Base-by-base conservation (phyloP, 2,113 vertebrate species). In the Arvicanthis niloticus region DNA sequence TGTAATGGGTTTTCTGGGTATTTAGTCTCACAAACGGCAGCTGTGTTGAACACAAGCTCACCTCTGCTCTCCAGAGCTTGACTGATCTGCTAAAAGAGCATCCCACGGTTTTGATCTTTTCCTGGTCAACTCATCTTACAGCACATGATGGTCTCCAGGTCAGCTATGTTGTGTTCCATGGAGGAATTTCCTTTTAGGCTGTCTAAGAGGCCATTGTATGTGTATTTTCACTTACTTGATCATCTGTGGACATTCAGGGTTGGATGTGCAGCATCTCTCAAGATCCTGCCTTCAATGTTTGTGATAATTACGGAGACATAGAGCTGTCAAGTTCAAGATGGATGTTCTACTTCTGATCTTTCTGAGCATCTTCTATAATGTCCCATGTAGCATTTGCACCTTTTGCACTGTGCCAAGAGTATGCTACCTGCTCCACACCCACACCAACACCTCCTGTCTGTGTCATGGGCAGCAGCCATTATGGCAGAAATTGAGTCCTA, bases 81-180 rank as follows among this genome's bases (percentile, higher is more conserved):
- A 22, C 17, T 9, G 12, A 4, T 17, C 10, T 45, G 34, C 29
- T 0, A 9, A 10, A 26, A 11, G 72, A 37, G 11, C 40, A 4
- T 67, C 5, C 19, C 16, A 29, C 1, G 7, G 26, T 2, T 24
- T 2, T 48, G 40, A 1, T 19, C 15, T 12, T 53, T 48, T 17
- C 56, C 60, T 53, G 51, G 31, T 7, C 19, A 22, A 56, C 53
- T 51, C 40, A 7, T 56, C 87, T 82, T 56, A 42, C 37, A 53
- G 56, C 67, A 13, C 5, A 17, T 15, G 29, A 40, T 48, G 7
- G 62, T n/a, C 56, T 53, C 48, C 48, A 1, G 6, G 60, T 6
- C 15, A 65, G 40, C 17, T 19, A 3, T 1, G n/a, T 67, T 42
- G 16, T 31, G 19, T 12, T 21, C 19, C 56, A 15, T n/a, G 45